Percentiles rank a stretch among this genome's conserved stretches.
Evolutionary conservation across 2,888 invertebrate species (phyloP).

Genomic region (Steromphala cineraria): DNA sequence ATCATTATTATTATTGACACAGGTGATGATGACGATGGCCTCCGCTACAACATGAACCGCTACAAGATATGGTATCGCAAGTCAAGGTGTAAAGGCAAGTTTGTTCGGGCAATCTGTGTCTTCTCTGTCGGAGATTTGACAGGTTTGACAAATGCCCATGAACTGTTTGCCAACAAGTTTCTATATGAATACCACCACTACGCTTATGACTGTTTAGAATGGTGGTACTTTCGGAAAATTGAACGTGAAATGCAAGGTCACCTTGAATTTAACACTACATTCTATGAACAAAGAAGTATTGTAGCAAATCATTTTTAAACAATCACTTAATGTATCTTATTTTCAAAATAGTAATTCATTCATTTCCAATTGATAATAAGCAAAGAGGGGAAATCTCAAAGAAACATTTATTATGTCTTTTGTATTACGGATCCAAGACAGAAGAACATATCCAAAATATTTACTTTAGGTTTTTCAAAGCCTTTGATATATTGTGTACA

Average conservation of each 20-base stretch:
- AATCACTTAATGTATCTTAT: too few relatives aligned
- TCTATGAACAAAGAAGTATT: not conserved
- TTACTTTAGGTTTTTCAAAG: too few relatives aligned
- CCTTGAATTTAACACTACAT: not conserved
- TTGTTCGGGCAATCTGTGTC: conserved; percentile 41
- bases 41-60: not conserved
- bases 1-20: not conserved
- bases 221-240: conserved; percentile 23
- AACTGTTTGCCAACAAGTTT: conserved; percentile 53
- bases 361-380: too few relatives aligned
- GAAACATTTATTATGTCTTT: too few relatives aligned
- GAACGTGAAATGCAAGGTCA: not conserved
- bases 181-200: conserved; percentile 40
- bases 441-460: too few relatives aligned
- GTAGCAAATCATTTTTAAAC: not conserved
- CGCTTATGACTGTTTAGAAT: conserved; percentile 39
- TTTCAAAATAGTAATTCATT: too few relatives aligned
- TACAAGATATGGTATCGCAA: not conserved
- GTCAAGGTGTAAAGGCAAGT: conserved; percentile 34
- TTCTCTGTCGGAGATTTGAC: conserved; percentile 50
- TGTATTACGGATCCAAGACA: too few relatives aligned
- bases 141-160: conserved; percentile 24
- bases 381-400: too few relatives aligned
- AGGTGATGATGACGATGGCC: not conserved
- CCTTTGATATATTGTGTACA: too few relatives aligned